These are phyloP conservation scores for Laticauda laticaudata DNA, from an alignment of 2,113 vertebrate genomes.

Conservation along the genomic window DNA sequence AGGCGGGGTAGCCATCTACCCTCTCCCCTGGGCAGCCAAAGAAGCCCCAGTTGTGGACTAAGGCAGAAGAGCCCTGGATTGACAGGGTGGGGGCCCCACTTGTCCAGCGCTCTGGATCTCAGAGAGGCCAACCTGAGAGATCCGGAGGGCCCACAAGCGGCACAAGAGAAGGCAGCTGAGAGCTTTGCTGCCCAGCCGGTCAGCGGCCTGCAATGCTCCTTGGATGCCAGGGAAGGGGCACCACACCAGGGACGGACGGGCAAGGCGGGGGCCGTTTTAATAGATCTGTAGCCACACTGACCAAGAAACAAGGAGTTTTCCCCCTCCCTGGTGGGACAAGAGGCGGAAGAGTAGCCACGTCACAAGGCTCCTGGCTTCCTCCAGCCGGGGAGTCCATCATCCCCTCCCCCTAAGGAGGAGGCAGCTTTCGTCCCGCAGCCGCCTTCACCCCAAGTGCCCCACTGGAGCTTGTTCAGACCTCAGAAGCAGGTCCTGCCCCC, in stretches of 20 bases:
- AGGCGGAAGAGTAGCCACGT: not conserved
- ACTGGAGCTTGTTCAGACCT: fast-evolving
- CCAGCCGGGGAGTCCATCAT: too few relatives aligned
- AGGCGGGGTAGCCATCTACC: not conserved
- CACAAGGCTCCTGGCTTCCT: not conserved
- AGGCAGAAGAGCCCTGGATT: not conserved
- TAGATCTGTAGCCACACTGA: not conserved
- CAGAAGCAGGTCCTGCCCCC: fast-evolving
- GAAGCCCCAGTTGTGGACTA: not conserved
- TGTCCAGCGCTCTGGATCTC: not conserved
- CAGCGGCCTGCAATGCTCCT: not conserved
- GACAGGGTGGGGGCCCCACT: not conserved
- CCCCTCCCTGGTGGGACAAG: not conserved
- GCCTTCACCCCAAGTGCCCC: fast-evolving
- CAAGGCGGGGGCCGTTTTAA: not conserved
- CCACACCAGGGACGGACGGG: not conserved
- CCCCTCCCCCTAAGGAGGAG: not conserved
- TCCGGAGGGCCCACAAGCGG: not conserved
- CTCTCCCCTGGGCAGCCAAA: not conserved
- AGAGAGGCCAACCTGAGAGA: not conserved
- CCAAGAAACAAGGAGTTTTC: not conserved
- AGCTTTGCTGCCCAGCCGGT: not conserved
- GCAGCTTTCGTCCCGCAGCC: not conserved
- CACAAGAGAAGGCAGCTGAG: not conserved
- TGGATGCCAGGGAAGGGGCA: not conserved